Conservation (phyloP, 1,140 invertebrate species). For the Helicoverpa armigera region DNA sequence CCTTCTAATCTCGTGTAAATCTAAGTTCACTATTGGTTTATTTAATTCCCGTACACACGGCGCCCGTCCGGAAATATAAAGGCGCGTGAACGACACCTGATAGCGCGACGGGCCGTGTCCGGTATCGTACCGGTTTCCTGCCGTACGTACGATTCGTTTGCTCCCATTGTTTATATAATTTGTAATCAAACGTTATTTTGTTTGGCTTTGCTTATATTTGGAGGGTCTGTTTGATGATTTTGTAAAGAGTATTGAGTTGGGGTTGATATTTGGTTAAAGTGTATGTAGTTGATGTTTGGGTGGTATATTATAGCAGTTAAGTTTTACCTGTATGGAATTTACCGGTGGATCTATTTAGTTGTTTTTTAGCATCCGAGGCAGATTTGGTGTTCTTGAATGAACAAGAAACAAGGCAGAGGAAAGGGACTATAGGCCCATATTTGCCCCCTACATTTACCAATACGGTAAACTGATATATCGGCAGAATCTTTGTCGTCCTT, state of each 20-base stretch:
- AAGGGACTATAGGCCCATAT: too few species aligned
- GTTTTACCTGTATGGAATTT: too few species aligned
- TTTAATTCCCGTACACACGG: neutral
- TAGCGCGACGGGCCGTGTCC: conserved; percentile 61
- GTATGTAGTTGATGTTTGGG: neutral
- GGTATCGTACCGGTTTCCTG: conserved; percentile 63
- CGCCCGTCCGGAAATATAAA: conserved; percentile 46
- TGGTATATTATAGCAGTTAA: too few species aligned
- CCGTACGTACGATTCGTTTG: conserved; percentile 59
- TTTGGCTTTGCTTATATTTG: conserved; percentile 33
- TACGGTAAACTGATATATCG: too few species aligned
- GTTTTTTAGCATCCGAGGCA: too few species aligned
- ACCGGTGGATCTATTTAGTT: too few species aligned
- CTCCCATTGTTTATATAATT: conserved; percentile 70
- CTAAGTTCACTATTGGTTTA: conserved; percentile 24
- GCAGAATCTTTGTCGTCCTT: too few species aligned
- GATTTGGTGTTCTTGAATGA: too few species aligned
- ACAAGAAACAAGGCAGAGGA: too few species aligned
- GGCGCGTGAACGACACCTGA: conserved; percentile 64
- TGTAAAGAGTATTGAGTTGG: conserved; percentile 14
- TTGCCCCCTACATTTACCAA: too few species aligned
- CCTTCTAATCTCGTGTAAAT: neutral
- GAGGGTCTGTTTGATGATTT: conserved; percentile 33
- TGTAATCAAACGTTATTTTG: conserved; percentile 60
- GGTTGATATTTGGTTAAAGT: neutral